Conservation (phyloP, 1,140 invertebrate species). For the Drosophila arizonae region DNA sequence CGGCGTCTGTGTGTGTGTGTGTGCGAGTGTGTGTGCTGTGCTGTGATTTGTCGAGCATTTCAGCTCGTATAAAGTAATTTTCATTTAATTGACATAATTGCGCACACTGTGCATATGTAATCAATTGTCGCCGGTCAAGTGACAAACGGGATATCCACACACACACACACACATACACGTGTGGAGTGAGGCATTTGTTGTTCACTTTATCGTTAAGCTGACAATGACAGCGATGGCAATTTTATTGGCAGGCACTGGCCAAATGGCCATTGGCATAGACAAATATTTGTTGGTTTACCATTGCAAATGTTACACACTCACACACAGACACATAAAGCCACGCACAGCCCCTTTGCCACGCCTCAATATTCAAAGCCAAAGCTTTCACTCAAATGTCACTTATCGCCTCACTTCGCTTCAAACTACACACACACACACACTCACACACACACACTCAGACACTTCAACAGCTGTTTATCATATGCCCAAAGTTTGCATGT, state of each 20-base stretch:
- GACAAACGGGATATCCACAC: slow-evolving; percentile 35
- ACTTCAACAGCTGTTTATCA: slow-evolving; percentile 71
- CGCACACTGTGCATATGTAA: slow-evolving; percentile 79
- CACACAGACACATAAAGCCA: slow-evolving; percentile 16
- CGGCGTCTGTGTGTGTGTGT: slow-evolving; percentile 17
- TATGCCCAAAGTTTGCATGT: slow-evolving; percentile 30
- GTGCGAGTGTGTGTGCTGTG: slow-evolving; percentile 21
- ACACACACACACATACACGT: slow-evolving; percentile 23
- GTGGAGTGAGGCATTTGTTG: slow-evolving; percentile 58
- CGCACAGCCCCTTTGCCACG: slow-evolving; percentile 11
- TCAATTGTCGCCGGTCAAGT: slow-evolving; percentile 69
- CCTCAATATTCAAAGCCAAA: slow-evolving; percentile 48
- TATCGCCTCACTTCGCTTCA: slow-evolving; percentile 49
- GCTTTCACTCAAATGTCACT: slow-evolving; percentile 78
- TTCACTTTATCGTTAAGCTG: slow-evolving; percentile 77
- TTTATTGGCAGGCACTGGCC: slow-evolving; percentile 74
- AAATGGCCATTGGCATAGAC: slow-evolving; percentile 79
- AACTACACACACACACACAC: background rate
- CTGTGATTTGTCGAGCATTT: slow-evolving; percentile 39
- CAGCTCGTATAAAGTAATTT: slow-evolving; percentile 74
- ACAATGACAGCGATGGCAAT: slow-evolving; percentile 77
- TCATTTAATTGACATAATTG: slow-evolving; percentile 81
- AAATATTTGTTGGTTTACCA: slow-evolving; percentile 78
- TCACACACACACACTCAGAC: slow-evolving; percentile 33
- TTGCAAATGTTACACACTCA: slow-evolving; percentile 43